Evolutionary conservation across 2,888 invertebrate species (phyloP).

Genomic region (Lissonota sp.): DNA sequence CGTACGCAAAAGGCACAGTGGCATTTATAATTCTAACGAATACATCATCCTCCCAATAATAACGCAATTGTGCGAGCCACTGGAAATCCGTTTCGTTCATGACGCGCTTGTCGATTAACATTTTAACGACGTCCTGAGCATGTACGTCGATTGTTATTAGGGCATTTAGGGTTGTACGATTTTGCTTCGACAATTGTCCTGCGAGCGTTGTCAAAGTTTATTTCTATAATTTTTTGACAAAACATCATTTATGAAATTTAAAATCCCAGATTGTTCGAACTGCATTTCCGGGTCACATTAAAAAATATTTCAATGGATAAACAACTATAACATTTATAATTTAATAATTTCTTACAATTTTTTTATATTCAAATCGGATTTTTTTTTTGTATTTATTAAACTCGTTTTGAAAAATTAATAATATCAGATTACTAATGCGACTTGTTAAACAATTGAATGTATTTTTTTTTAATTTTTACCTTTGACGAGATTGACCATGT

Average conservation of each 20-base stretch:
- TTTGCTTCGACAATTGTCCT: conserved; percentile 89
- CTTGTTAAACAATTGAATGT: too few species aligned
- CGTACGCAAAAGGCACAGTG: conserved; percentile 91
- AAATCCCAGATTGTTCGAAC: too few species aligned
- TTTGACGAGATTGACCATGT: conserved; percentile 90
- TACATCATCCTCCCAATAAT: conserved; percentile 90
- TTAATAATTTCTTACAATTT: conserved; percentile 7
- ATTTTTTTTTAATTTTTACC: conserved; percentile 65
- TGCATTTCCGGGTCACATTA: too few species aligned
- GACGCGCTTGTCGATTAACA: conserved; percentile 87
- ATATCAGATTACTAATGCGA: too few species aligned
- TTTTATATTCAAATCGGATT: neutral
- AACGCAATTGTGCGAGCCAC: conserved; percentile 93
- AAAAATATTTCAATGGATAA: neutral
- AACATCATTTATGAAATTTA: too few species aligned
- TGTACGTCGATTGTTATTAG: conserved; percentile 94
- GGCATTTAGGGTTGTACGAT: conserved; percentile 91
- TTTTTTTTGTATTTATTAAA: too few species aligned
- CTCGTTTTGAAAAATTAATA: too few species aligned
- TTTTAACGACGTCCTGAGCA: conserved; percentile 91
- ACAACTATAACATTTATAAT: neutral
- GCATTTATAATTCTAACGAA: conserved; percentile 92
- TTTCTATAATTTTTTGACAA: neutral
- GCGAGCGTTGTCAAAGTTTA: conserved; percentile 75
- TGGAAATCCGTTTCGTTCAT: conserved; percentile 91